Percentiles rank a stretch among this genome's conserved stretches.
phyloP scores from a whole-genome alignment of 2,888 invertebrate species.

The Phania funesta region DNA sequence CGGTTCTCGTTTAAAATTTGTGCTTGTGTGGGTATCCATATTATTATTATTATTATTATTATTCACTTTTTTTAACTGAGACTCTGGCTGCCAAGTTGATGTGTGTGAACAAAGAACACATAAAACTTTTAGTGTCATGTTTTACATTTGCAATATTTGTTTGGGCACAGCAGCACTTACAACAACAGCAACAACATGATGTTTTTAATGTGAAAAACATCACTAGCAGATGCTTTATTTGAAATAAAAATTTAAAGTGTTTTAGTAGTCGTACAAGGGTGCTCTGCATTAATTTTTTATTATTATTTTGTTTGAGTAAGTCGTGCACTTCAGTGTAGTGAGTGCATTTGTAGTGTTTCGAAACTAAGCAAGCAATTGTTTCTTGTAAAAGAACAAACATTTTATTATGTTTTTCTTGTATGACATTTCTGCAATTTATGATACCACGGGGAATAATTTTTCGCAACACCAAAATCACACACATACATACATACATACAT shows the following conservation, averaged over 20 bases:
- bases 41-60: not conserved
- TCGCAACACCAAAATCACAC: not conserved
- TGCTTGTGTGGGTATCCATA: not conserved
- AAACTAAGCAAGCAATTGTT: no score
- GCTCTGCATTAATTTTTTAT: not conserved
- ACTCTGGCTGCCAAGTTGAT: constrained; percentile 40
- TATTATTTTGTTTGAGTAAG: not conserved
- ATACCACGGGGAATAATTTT: no score
- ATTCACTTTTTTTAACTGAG: constrained; percentile 3
- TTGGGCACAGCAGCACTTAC: constrained; percentile 34
- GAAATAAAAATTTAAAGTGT: not conserved
- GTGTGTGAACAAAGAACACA: constrained; percentile 57
- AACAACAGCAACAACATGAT: constrained; percentile 4
- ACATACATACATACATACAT: no score
- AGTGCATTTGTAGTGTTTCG: no score
- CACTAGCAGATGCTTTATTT: constrained; percentile 18
- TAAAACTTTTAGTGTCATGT: constrained; percentile 73
- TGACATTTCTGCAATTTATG: not conserved
- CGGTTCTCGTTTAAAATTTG: constrained; percentile 31
- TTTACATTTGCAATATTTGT: constrained; percentile 72
- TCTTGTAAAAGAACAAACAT: not conserved
- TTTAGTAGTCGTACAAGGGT: not conserved
- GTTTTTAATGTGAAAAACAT: not conserved
- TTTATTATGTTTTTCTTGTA: not conserved
- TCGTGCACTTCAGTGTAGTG: no score